Percentiles rank a stretch among this genome's conserved stretches.
phyloP scores from a whole-genome alignment of 2,797 vertebrate species.

The Galaxias olidus region DNA sequence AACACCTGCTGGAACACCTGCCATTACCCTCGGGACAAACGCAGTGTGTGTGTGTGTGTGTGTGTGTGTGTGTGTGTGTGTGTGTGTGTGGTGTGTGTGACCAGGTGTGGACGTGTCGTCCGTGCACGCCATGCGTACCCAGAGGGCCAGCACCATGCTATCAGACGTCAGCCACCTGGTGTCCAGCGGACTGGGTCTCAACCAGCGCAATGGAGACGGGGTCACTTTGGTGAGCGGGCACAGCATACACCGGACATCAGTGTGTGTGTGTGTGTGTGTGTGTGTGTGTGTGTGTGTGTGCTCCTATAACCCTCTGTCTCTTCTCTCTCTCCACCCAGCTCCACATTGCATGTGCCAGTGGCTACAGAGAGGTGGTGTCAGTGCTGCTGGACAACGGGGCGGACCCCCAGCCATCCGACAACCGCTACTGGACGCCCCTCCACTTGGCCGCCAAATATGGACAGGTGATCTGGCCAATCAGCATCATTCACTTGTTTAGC shows the following conservation, averaged over 20 bases:
- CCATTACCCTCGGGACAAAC: background rate
- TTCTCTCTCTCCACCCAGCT: constrained; percentile 70
- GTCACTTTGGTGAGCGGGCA: constrained; percentile 85
- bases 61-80: constrained; percentile 1
- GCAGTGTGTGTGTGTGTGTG: background rate
- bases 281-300: constrained; percentile 8
- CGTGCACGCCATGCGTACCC: constrained; percentile 82
- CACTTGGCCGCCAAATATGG: constrained; percentile 94
- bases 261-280: background rate
- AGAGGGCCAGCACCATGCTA: constrained; percentile 85
- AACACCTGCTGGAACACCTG: too few species aligned
- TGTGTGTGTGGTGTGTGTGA: constrained; percentile 31
- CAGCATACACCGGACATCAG: background rate
- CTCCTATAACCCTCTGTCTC: background rate
- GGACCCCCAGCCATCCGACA: constrained; percentile 80
- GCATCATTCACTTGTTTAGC: background rate
- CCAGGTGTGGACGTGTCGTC: constrained; percentile 85
- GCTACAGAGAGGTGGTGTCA: constrained; percentile 86
- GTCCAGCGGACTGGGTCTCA: constrained; percentile 77
- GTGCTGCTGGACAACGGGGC: constrained; percentile 82
- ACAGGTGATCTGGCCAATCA: constrained; percentile 77
- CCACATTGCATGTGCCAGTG: constrained; percentile 89
- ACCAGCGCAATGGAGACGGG: constrained; percentile 85
- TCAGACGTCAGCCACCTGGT: constrained; percentile 86
- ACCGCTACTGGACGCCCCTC: constrained; percentile 88